Evolutionary conservation across 2,797 vertebrate genomes (phyloP).

Genomic region (Vespertilio murinus): DNA sequence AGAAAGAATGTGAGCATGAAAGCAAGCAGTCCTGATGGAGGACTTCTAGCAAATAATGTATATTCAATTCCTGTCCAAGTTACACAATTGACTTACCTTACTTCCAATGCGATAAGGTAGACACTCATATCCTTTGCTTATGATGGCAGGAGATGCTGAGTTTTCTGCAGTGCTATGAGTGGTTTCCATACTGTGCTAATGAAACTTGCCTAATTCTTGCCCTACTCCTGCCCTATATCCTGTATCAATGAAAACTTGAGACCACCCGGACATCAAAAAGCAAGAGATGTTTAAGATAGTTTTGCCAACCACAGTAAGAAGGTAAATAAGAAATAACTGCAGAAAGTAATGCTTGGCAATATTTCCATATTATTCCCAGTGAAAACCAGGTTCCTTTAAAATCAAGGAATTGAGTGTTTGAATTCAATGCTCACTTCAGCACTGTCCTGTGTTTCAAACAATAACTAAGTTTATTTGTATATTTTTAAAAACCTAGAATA

Average conservation of each 20-base stretch:
- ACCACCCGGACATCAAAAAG: background rate
- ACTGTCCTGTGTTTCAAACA: background rate
- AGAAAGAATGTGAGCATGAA: background rate
- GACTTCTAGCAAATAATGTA: background rate
- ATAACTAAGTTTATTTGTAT: background rate
- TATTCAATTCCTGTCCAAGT: background rate
- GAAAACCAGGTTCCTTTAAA: slow-evolving; percentile 28
- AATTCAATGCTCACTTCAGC: background rate
- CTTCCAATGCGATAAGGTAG: background rate
- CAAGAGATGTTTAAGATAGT: background rate
- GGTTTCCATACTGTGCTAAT: background rate
- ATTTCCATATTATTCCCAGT: background rate
- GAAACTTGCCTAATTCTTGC: background rate
- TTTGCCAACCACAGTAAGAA: slow-evolving; percentile 19
- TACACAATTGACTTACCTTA: background rate
- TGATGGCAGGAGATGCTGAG: background rate
- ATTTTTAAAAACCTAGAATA: background rate
- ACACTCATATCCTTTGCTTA: background rate
- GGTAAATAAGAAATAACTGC: background rate
- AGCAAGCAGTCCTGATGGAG: background rate
- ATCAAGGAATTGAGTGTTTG: slow-evolving; percentile 19
- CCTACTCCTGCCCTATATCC: background rate
- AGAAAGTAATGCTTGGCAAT: slow-evolving; percentile 22
- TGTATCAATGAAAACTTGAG: background rate
- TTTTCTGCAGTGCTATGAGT: background rate